phyloP scores from a whole-genome alignment of 2,797 vertebrate species.

The Takifugu ocellatus region DNA sequence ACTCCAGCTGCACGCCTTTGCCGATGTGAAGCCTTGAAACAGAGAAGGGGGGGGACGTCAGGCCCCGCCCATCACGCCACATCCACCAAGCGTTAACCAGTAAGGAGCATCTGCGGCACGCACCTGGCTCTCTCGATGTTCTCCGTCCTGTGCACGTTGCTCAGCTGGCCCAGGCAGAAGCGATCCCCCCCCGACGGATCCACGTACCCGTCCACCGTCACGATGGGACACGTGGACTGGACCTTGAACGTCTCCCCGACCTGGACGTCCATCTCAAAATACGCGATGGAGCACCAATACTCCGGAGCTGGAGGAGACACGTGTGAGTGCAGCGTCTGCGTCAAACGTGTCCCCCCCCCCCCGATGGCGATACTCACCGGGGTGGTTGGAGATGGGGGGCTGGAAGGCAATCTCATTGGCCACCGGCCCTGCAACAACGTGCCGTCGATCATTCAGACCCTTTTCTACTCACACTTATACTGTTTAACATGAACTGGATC shows the following conservation, averaged over 20 bases:
- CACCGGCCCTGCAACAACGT: constrained; percentile 84
- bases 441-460: no score
- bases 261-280: constrained; percentile 99
- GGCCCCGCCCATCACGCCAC: not conserved
- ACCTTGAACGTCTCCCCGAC: constrained; percentile 98
- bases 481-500: no score
- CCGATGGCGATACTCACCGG: constrained; percentile 77
- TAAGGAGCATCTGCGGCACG: not conserved
- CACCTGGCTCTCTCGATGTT: constrained; percentile 97
- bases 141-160: constrained; percentile 96
- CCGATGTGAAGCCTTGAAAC: constrained; percentile 90
- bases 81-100: not conserved
- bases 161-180: constrained; percentile 95
- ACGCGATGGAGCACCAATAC: constrained; percentile 98
- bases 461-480: no score
- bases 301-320: constrained; percentile 82
- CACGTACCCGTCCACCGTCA: constrained; percentile 96
- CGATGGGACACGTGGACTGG: constrained; percentile 91
- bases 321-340: not conserved
- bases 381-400: constrained; percentile 95
- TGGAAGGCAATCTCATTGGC: constrained; percentile 95
- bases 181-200: constrained; percentile 96
- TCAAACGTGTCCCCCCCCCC: not conserved
- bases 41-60: not conserved
- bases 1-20: constrained; percentile 95